Evolutionary conservation across 2,888 invertebrate species (phyloP), one percentile per base, ranked within the genome.

Genomic region (Norana najaformis): DNA sequence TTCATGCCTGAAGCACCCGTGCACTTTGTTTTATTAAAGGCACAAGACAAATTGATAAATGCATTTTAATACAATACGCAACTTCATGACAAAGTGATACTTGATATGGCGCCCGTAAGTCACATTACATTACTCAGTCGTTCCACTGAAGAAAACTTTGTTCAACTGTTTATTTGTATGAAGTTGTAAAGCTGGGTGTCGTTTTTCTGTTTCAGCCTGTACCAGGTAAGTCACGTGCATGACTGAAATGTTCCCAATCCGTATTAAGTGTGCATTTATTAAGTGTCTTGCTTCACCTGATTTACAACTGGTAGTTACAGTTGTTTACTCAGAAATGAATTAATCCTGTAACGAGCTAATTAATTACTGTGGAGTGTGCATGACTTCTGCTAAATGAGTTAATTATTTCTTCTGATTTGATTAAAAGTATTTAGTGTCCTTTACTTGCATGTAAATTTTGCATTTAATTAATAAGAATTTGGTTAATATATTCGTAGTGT

Each of bases 171-270:
- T 69, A 69, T 69, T 8, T n/a, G 30, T 13, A 69, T 4, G 53
- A 23, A 5, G 69, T 69, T 69, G 69, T n/a, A 69, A 69, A 69
- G 8, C 8, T 1, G 30, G 30, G n/a, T 69, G 2, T 69, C 30
- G 30, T n/a, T 85, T 34, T 85, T 85, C 23, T 36, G 36, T 85
- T 85, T 85, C 85, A 85, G 85, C 85, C 85, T 23, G 85, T 85
- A 85, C 85, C 85, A 5, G 85, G 85, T 85, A 85, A 85, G 85
- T 37, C 85, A 14, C 16, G 30, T 69, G 69, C 69, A n/a, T 69
- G 30, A 69, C 30, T 69, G 1, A n/a, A 69, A 8, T 69, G 47
- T 47, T 23, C 1, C 69, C n/a, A n/a, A 1, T 47, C 47, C 4
- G 47, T 47, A 23, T n/a, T 8, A n/a, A n/a, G 4, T 53, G 20